Base-by-base conservation (phyloP, 2,113 vertebrate species). In the Tachysurus vachellii region DNA sequence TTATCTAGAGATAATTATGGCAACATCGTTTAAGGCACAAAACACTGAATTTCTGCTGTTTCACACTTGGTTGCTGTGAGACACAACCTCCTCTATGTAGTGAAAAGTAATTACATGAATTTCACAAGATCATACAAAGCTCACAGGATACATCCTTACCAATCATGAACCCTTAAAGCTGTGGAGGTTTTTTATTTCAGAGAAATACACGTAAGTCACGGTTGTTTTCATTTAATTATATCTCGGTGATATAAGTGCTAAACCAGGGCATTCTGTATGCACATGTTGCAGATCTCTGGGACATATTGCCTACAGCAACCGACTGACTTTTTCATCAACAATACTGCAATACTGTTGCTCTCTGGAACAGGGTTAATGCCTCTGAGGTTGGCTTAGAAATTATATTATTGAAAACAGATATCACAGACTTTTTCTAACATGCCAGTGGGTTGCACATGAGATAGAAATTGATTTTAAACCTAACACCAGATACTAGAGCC, bases 71-170 rank as follows among this genome's bases (percentile, higher is more conserved):
- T 31, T 79, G 42, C 70, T 61, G 6, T 66, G 50, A 47, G 79
- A 80, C 62, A 86, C 71, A 88, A 85, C 23, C 19, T 36, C 28
- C 50, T 28, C 21, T n/a, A 36, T 36, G 31, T 12, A 80, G 50
- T 26, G 12, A 31, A 80, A 54, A 36, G 47, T 80, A 80, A 86
- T 80, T 80, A 21, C 62, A 70, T 36, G 36, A 36, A 36, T 80
- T 80, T 50, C 44, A 53, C 10, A 68, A 68, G 26, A 83, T 68
- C 44, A 28, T n/a, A 66, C 47, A 54, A 61, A 53, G 56, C 71
- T 64, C 71, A 85, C 42, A 61, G 57, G 73, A 85, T 9, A 31
- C 10, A 17, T 53, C 42, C 16, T 3, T 19, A 19, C n/a, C 9
- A 36, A 28, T 82, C 12, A 68, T 26, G 13, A 68, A n/a, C 42